phyloP scores from a whole-genome alignment of 2,888 invertebrate genomes.

The Hymenopus coronatus region DNA sequence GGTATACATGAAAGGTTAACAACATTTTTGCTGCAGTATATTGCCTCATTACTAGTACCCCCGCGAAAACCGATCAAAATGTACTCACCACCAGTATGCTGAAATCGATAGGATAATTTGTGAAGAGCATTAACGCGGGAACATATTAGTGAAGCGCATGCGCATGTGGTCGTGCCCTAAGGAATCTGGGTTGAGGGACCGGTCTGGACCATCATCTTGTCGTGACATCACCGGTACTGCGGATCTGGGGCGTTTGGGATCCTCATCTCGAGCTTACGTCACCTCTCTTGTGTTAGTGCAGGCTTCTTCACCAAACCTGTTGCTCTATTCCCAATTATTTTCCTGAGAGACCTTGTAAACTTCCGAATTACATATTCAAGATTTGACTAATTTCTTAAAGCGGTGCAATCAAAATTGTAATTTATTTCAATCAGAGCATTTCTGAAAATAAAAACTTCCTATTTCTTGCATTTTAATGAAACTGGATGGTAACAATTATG shows the following conservation, averaged over 20 bases:
- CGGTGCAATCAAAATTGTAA: too few species aligned
- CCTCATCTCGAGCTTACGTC: not conserved
- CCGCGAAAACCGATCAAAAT: too few species aligned
- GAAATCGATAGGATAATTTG: not conserved
- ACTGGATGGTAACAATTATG: too few species aligned
- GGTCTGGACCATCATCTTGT: not conserved
- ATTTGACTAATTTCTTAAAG: too few species aligned
- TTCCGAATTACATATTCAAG: too few species aligned
- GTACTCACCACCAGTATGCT: not conserved
- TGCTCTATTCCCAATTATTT: not conserved
- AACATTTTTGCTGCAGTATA: too few species aligned
- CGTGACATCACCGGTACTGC: not conserved
- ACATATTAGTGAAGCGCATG: not conserved
- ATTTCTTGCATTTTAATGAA: too few species aligned
- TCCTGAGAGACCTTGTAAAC: not conserved
- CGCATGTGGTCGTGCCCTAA: not conserved
- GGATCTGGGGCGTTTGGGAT: not conserved
- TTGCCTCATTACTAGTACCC: too few species aligned
- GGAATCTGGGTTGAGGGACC: not conserved
- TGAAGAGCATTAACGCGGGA: not conserved
- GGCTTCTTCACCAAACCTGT: not conserved
- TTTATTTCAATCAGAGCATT: too few species aligned
- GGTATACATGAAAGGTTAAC: too few species aligned
- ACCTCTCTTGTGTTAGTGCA: not conserved
- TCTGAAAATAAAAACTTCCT: too few species aligned